Percentiles rank a stretch among this genome's conserved stretches.
Conservation (phyloP, 2,797 vertebrate genomes). For the Hemibagrus guttatus region DNA sequence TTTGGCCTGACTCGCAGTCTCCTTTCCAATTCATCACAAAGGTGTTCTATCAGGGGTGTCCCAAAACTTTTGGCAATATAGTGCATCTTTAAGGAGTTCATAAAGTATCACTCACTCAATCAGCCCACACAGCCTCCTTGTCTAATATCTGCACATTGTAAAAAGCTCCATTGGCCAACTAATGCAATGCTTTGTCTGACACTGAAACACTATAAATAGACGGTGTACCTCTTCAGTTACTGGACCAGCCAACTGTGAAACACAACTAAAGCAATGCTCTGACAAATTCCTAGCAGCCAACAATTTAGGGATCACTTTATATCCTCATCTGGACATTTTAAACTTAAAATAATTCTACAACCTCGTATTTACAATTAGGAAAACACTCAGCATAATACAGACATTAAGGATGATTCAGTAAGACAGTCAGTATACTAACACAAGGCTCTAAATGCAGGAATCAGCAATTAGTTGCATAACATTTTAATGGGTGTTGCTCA, state of each 20-base stretch:
- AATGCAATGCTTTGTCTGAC: background rate
- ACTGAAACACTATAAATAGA: background rate
- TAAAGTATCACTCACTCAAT: no score
- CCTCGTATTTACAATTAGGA: background rate
- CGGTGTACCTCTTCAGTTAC: background rate
- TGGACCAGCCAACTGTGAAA: background rate
- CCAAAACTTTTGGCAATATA: no score
- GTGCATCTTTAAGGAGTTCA: background rate
- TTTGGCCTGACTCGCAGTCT: no score
- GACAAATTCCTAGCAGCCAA: background rate
- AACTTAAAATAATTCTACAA: background rate
- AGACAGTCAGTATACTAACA: background rate
- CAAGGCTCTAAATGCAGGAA: background rate
- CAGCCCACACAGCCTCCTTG: background rate
- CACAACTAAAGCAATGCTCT: background rate
- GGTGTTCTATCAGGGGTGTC: no score
- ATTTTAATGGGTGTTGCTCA: background rate
- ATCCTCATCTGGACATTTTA: background rate
- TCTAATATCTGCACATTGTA: background rate
- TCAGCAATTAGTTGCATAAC: background rate
- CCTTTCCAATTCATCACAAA: no score
- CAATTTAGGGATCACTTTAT: background rate
- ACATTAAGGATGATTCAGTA: background rate
- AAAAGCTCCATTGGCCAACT: background rate
- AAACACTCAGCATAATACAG: background rate